These are phyloP conservation scores for Drosophila triauraria DNA, from an alignment of 1,140 invertebrate species.

Conservation along the genomic window DNA sequence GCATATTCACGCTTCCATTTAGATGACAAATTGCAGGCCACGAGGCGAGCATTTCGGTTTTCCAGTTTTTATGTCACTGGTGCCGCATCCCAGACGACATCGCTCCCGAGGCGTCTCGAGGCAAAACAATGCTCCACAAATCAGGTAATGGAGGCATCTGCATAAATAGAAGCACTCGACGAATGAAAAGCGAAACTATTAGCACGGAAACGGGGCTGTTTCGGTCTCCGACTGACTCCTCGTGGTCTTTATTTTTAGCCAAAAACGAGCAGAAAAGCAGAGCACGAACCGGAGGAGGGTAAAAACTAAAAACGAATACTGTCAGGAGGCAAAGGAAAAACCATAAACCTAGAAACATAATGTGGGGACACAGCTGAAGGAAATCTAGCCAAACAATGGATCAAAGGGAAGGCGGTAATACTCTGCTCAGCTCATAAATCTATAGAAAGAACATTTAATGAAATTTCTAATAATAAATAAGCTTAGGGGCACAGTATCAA, in stretches of 20 bases:
- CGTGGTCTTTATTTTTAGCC: constrained; percentile 69
- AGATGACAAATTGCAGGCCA: constrained; percentile 59
- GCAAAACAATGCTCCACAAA: constrained; percentile 24
- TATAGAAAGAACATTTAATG: neutral
- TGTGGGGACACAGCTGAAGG: constrained; percentile 46
- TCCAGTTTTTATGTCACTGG: constrained; percentile 25
- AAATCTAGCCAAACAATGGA: constrained; percentile 18
- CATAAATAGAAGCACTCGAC: constrained; percentile 46
- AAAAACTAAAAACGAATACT: constrained; percentile 45
- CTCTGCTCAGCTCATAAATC: constrained; percentile 10
- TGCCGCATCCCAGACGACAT: constrained; percentile 24
- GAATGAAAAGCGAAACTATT: constrained; percentile 77
- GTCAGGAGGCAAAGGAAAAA: constrained; percentile 46
- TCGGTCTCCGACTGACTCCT: constrained; percentile 39
- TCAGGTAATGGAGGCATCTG: constrained; percentile 20
- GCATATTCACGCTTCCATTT: constrained; percentile 73
- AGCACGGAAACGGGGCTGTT: constrained; percentile 53
- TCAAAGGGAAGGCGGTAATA: constrained; percentile 20
- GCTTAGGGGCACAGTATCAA: neutral
- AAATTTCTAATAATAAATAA: constrained; percentile 14
- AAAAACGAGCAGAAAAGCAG: constrained; percentile 28
- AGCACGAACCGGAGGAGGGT: constrained; percentile 18
- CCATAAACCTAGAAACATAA: constrained; percentile 49
- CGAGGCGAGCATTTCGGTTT: constrained; percentile 25
- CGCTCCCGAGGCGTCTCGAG: constrained; percentile 5